Evolutionary conservation across 2,888 invertebrate genomes (phyloP).

Genomic region (Melolontha melolontha): DNA sequence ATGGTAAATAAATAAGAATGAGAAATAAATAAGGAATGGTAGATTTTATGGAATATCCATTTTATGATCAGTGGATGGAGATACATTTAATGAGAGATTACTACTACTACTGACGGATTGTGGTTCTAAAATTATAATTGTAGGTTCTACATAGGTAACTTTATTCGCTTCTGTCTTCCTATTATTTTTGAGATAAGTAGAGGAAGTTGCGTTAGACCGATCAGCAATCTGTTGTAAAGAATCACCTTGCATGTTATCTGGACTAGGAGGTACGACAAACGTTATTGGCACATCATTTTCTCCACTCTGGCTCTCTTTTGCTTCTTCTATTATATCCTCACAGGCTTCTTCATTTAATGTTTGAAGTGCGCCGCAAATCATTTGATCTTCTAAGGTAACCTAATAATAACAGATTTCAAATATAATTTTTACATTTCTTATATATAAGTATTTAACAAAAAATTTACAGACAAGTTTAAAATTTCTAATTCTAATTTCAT

Average conservation of each 20-base stretch:
- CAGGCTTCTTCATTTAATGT: constrained; percentile 93
- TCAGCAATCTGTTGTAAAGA: constrained; percentile 30
- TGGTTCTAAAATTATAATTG: constrained; percentile 52
- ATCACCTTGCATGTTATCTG: constrained; percentile 63
- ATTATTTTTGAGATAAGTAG: constrained; percentile 36
- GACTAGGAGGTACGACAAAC: constrained; percentile 63
- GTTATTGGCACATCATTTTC: constrained; percentile 61
- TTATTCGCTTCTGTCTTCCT: constrained; percentile 47
- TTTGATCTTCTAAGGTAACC: constrained; percentile 95
- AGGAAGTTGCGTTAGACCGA: constrained; percentile 12
- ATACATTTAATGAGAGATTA: constrained; percentile 32
- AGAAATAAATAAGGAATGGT: neutral
- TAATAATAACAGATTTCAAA: constrained; percentile 60
- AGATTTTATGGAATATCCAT: constrained; percentile 25
- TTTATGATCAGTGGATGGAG: constrained; percentile 29
- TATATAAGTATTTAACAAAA: no score
- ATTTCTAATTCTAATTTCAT: no score
- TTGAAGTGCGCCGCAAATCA: constrained; percentile 94
- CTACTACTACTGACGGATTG: constrained; percentile 39
- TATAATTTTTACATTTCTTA: no score
- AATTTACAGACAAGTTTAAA: no score
- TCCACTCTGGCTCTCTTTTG: constrained; percentile 59
- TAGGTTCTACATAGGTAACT: constrained; percentile 51
- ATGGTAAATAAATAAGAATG: constrained; percentile 10
- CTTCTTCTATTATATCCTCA: constrained; percentile 87